A percentile compares a stretch with the other conserved stretches of the same genome.
These are phyloP conservation scores for Drosophila azteca DNA, from an alignment of 1,140 invertebrate genomes.

Conservation along the genomic window DNA sequence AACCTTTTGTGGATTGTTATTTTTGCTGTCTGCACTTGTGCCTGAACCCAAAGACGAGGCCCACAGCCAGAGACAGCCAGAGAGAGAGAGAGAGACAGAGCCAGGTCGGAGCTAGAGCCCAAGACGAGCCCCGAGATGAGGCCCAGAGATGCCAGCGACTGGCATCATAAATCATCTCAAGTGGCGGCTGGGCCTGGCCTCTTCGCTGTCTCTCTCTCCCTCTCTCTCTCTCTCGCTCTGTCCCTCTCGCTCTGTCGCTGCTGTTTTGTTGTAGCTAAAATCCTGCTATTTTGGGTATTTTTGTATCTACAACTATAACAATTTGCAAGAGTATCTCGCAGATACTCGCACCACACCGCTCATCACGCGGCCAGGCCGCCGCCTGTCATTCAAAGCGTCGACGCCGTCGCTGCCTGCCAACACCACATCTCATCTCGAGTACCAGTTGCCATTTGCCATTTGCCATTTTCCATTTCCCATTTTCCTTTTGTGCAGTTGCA, in stretches of 20 bases:
- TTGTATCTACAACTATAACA: constrained; percentile 75
- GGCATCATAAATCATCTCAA: constrained; percentile 81
- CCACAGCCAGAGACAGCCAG: no score
- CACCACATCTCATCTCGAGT: constrained; percentile 20
- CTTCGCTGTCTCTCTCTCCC: not conserved
- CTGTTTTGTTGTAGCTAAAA: constrained; percentile 31
- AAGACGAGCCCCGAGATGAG: no score
- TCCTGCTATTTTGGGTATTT: constrained; percentile 57
- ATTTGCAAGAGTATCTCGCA: constrained; percentile 68
- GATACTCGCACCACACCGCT: constrained; percentile 44
- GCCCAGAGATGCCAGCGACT: constrained; percentile 22
- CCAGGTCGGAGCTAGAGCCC: no score
- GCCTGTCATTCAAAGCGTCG: constrained; percentile 40
- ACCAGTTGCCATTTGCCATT: constrained; percentile 6
- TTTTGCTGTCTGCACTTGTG: constrained; percentile 68
- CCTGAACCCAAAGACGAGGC: constrained; percentile 10
- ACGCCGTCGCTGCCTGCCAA: constrained; percentile 32
- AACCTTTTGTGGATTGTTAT: constrained; percentile 65
- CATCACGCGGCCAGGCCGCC: constrained; percentile 24
- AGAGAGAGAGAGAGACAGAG: no score
- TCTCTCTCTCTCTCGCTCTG: not conserved
- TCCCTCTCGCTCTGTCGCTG: no score
- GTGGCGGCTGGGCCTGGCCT: constrained; percentile 55
- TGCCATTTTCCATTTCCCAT: not conserved
- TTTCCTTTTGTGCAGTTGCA: not conserved